A percentile compares a stretch with the other conserved stretches of the same genome.
Conservation (phyloP, 2,888 invertebrate species). For the Eueremaeus valkanovi region DNA sequence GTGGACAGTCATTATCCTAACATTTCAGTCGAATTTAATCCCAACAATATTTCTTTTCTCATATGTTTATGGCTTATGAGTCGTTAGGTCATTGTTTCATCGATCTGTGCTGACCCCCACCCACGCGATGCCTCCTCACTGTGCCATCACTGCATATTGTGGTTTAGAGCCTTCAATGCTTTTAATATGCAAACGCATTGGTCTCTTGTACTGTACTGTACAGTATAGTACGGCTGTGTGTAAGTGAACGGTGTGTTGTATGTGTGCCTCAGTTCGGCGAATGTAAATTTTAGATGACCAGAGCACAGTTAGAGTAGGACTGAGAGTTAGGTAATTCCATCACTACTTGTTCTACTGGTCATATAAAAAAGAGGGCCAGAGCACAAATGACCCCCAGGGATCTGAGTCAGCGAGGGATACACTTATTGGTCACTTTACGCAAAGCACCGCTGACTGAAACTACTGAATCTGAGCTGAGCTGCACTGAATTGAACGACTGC, state of each 20-base stretch:
- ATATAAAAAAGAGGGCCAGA: slow-evolving; percentile 2
- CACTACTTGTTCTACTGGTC: background rate
- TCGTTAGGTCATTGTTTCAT: slow-evolving; percentile 14
- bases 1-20: slow-evolving; percentile 2
- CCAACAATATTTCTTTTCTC: slow-evolving; percentile 14
- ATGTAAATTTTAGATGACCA: slow-evolving; percentile 24
- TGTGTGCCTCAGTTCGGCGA: background rate
- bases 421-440: slow-evolving; percentile 27
- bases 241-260: no score
- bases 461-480: background rate
- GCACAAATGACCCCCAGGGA: slow-evolving; percentile 29
- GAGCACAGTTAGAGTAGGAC: background rate
- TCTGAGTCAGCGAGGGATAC: slow-evolving; percentile 30
- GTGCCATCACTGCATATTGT: no score
- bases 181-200: background rate
- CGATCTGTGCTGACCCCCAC: slow-evolving; percentile 16
- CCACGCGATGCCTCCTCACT: background rate
- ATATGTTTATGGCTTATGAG: background rate
- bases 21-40: background rate
- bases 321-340: background rate
- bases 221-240: no score
- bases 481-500: background rate
- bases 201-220: no score
- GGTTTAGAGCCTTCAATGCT: background rate
- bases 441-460: background rate